Evolutionary conservation across 2,113 vertebrate species (phyloP), one percentile per base, ranked within the genome.

Genomic region (Butastur rufipennis): DNA sequence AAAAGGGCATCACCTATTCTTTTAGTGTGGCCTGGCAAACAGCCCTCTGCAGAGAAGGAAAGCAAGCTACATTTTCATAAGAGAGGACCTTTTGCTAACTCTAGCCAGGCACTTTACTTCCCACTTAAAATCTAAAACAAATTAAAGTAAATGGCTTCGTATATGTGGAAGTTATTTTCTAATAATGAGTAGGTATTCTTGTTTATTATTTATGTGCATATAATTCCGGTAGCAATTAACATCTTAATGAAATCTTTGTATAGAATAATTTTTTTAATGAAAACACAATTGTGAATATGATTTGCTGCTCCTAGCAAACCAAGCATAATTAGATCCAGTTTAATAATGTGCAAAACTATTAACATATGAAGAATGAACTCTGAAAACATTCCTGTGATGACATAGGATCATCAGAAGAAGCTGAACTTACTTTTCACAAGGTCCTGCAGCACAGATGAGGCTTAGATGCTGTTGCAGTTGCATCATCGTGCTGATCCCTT

Each of bases 241-340:
- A 96, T 96, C 50, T 87, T 91, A 93, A 97, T 97, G 91, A 96
- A 97, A 94, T 58, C 82, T 84, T 96, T 62, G 79, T 90, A 45
- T 79, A 90, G 81, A 91, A 90, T 95, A 32, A 29, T 93, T 89
- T 93, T 96, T 95, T 70, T 0, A 95, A 81, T 95, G 95, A 96
- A 98, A 97, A 95, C 79, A 66, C 8, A 10, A 85, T 92, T 86
- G 90, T 95, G 94, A 96, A 84, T 95, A 58, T 77, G 80, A 97
- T 96, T 92, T 80, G 36, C 82, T 96, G 84, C 90, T 97, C 74
- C 88, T 85, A 88, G 95, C 55, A 98, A 97, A 88, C 77, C 81
- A 74, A 97, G 96, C 90, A 92, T 96, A 98, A 97, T 97, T 93
- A 96, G 66, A 95, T 94, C 42, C 67, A 94, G 74, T 84, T 75